Conservation (phyloP, 2,888 invertebrate genomes). For the Apoderus coryli region DNA sequence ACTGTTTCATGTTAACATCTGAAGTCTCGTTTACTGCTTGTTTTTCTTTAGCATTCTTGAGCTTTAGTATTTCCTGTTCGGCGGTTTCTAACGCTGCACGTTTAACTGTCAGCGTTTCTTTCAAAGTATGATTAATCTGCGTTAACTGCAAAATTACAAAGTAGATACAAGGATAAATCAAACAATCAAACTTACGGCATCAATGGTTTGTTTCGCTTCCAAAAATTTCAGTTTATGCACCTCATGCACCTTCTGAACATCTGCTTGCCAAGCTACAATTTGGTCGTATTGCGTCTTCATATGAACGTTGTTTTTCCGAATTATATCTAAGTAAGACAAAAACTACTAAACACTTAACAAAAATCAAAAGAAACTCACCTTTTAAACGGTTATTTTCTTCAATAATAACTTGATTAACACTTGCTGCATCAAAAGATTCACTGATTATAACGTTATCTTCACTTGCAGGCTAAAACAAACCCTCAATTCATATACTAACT, state of each 20-base stretch:
- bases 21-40: slow-evolving; percentile 4
- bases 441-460: too few relatives aligned
- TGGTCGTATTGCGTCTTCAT: slow-evolving; percentile 51
- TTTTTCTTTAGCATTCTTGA: too few relatives aligned
- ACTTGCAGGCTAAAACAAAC: too few relatives aligned
- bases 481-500: too few relatives aligned
- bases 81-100: not conserved
- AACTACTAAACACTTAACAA: slow-evolving; percentile 2
- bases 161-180: too few relatives aligned
- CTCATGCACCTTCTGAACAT: slow-evolving; percentile 45
- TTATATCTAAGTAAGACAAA: slow-evolving; percentile 44
- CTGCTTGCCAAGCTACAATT: slow-evolving; percentile 47
- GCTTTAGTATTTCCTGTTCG: too few relatives aligned
- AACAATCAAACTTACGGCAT: slow-evolving; percentile 34
- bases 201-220: slow-evolving; percentile 46
- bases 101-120: slow-evolving; percentile 1
- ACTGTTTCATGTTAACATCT: slow-evolving; percentile 18
- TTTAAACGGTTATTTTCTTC: slow-evolving; percentile 24
- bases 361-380: slow-evolving; percentile 17
- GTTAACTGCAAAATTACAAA: not conserved
- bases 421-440: too few relatives aligned
- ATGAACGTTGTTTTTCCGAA: slow-evolving; percentile 49
- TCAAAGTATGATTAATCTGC: too few relatives aligned
- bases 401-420: too few relatives aligned
- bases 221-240: slow-evolving; percentile 50